phyloP scores from a whole-genome alignment of 2,113 vertebrate species.

The Leptosomus discolor region DNA sequence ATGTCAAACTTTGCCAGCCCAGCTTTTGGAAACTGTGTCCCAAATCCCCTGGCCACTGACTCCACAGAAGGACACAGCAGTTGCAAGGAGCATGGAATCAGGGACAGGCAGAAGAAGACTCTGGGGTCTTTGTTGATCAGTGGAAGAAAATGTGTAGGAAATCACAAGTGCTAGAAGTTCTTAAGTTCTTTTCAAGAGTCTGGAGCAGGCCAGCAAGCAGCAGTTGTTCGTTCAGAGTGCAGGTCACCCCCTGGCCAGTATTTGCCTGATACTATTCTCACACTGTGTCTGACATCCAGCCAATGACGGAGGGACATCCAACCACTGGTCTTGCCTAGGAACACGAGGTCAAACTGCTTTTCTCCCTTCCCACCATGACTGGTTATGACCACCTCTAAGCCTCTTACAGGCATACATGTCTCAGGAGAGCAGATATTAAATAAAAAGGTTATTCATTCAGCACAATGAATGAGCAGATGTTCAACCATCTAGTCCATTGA shows the following conservation, averaged over 20 bases:
- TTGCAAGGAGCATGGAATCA: background rate
- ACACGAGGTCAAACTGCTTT: background rate
- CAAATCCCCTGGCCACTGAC: background rate
- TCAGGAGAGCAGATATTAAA: background rate
- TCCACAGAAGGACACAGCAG: background rate
- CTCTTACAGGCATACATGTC: background rate
- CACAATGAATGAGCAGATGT: background rate
- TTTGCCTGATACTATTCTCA: background rate
- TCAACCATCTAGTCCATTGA: background rate
- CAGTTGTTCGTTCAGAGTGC: background rate
- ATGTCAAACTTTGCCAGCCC: background rate
- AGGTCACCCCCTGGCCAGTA: background rate
- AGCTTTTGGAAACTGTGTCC: background rate
- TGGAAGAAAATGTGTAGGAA: background rate
- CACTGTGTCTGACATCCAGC: background rate
- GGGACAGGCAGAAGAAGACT: background rate
- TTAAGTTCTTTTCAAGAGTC: background rate
- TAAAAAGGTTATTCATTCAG: background rate
- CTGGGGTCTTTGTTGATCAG: background rate
- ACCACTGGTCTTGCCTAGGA: fast-evolving
- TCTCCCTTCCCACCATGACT: background rate
- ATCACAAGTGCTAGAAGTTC: background rate
- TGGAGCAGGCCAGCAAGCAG: background rate
- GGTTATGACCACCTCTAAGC: background rate
- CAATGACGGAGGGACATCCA: background rate